Evolutionary conservation across 2,888 invertebrate species (phyloP), one percentile per base, ranked within the genome.

Genomic region (Chesias legatella): DNA sequence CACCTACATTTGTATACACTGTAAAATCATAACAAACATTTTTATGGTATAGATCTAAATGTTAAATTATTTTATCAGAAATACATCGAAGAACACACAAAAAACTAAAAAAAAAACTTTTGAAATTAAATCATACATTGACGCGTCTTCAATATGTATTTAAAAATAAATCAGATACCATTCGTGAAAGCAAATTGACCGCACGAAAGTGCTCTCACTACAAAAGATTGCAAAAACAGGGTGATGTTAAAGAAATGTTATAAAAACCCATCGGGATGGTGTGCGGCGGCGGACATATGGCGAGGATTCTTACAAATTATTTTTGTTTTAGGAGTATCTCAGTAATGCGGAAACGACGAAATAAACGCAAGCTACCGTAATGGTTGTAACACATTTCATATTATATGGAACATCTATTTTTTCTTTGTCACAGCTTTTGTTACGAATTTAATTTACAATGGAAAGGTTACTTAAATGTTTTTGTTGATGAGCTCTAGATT

Each of bases 191-290:
- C 48, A 70, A 74, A 77, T 76, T 66, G 76, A 69, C 69, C 71
- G 63, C 60, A 75, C 58, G 67, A 72, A 69, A 76, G 71, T 72
- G 67, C 67, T 72, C 67, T 64, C 67, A 68, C 69, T 60, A 48
- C 51, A 70, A 73, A 58, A 9, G 25, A 11, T 39, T 39, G 54
- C 60, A 67, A 65, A 58, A 70, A 67, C 57, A 51, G 42, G 42
- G 7, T 34, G 51, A 42, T 45, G 53, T 53, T 56, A 53, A 41
- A 42, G 52, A 49, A 46, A 48, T 39, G 46, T 32, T 33, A 51
- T 48, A 56, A 57, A 60, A 53, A 58, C 43, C n/a, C 41, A 44
- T 40, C 48, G 32, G n/a, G 33, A 57, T 48, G 63, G 62, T 65
- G 60, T 62, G 35, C 53, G 31, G n/a, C n/a, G n/a, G n/a, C 43